Evolutionary conservation across 2,888 invertebrate genomes (phyloP).

Genomic region (Perizoma affinitatum): DNA sequence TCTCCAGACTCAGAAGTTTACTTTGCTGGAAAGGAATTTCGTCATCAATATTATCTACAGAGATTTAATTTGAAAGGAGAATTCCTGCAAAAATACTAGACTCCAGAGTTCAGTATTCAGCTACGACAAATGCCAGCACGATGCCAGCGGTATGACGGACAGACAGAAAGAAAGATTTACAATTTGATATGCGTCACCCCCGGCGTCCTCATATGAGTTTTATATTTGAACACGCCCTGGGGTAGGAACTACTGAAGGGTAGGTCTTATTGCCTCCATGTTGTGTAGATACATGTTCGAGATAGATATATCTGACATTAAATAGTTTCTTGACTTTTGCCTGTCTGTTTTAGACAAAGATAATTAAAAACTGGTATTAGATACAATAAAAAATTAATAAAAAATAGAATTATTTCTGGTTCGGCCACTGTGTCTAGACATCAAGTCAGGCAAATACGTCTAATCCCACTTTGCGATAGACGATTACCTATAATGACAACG

Average conservation of each 20-base stretch:
- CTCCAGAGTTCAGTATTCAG: neutral
- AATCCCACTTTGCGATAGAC: too few relatives aligned
- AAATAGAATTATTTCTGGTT: too few relatives aligned
- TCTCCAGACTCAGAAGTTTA: too few relatives aligned
- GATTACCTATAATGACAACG: too few relatives aligned
- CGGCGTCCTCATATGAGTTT: slow-evolving; percentile 31
- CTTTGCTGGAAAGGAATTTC: too few relatives aligned
- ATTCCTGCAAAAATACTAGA: neutral
- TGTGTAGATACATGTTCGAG: neutral
- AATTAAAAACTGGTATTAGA: too few relatives aligned
- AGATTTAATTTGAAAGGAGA: neutral
- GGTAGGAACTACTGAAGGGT: slow-evolving; percentile 14
- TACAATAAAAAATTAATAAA: too few relatives aligned
- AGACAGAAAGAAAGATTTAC: slow-evolving; percentile 33
- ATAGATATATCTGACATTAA: neutral
- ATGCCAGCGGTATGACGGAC: slow-evolving; percentile 17
- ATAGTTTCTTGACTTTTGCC: too few relatives aligned
- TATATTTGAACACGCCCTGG: slow-evolving; percentile 33
- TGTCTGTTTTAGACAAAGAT: too few relatives aligned
- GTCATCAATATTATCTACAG: too few relatives aligned
- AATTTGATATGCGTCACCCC: slow-evolving; percentile 38
- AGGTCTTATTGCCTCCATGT: slow-evolving; percentile 10
- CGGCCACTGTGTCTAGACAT: too few relatives aligned
- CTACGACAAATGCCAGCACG: slow-evolving; percentile 21
- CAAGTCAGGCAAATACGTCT: too few relatives aligned